These are phyloP conservation scores for Drosophila truncata DNA, from an alignment of 1,140 invertebrate species.

Conservation along the genomic window DNA sequence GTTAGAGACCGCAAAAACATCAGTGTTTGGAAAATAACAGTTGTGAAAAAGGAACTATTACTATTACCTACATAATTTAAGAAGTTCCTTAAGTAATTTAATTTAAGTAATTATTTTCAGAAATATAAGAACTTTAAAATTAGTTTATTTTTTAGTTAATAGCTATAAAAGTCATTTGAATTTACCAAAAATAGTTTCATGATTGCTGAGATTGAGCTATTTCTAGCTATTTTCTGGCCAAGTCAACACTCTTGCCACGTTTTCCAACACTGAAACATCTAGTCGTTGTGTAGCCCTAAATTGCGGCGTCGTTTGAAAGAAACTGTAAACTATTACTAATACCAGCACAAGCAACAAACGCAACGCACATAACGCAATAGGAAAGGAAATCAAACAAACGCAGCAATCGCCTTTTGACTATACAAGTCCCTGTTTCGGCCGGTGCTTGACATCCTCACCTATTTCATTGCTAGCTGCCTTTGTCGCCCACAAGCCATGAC, in stretches of 20 bases:
- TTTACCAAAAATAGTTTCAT: neutral
- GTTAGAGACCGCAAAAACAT: too few species aligned
- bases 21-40: too few species aligned
- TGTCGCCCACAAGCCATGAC: constrained; percentile 47
- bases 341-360: constrained; percentile 46
- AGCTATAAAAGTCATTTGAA: too few species aligned
- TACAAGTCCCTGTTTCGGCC: neutral
- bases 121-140: too few species aligned
- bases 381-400: constrained; percentile 45
- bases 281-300: constrained; percentile 51
- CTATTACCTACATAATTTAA: too few species aligned
- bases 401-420: neutral
- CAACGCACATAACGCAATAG: constrained; percentile 42
- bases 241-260: neutral
- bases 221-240: neutral
- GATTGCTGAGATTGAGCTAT: neutral
- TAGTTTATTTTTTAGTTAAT: too few species aligned
- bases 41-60: too few species aligned
- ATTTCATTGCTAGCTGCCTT: neutral
- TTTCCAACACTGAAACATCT: constrained; percentile 50
- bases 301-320: constrained; percentile 79
- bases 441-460: neutral
- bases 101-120: too few species aligned
- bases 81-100: too few species aligned
- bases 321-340: constrained; percentile 79